phyloP scores from a whole-genome alignment of 2,888 invertebrate genomes.

The Leptopilina drosophilae region DNA sequence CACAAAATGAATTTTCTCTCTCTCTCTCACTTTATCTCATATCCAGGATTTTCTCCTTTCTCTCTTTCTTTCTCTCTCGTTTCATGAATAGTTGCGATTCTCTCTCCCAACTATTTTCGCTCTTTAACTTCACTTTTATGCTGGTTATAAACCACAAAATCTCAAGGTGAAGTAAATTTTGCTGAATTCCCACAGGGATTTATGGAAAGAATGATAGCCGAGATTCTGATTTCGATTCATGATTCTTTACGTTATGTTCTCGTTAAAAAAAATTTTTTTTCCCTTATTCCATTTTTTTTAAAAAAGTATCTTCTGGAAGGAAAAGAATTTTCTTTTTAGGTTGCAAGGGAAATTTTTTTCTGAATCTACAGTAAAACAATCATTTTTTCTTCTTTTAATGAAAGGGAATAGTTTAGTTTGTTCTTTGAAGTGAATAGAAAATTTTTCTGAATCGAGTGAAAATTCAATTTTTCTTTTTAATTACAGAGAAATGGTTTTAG shows the following conservation, averaged over 20 bases:
- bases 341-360: too few relatives aligned
- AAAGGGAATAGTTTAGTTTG: too few relatives aligned
- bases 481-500: too few relatives aligned
- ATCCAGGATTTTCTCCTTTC: constrained; percentile 43
- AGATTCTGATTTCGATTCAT: constrained; percentile 30
- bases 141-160: constrained; percentile 47
- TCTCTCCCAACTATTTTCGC: too few relatives aligned
- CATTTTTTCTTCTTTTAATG: too few relatives aligned
- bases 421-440: too few relatives aligned
- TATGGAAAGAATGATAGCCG: constrained; percentile 51
- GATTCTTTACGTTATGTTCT: constrained; percentile 15
- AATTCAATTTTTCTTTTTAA: too few relatives aligned
- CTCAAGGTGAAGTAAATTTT: constrained; percentile 30
- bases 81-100: constrained; percentile 39
- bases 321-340: too few relatives aligned
- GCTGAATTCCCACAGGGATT: constrained; percentile 45
- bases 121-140: constrained; percentile 43
- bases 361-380: too few relatives aligned
- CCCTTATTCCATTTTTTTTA: too few relatives aligned
- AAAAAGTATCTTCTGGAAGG: too few relatives aligned
- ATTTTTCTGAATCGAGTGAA: too few relatives aligned
- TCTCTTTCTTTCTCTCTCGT: constrained; percentile 24
- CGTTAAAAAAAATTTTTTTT: constrained; percentile 4
- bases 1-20: constrained; percentile 46
- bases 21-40: constrained; percentile 12